Evolutionary conservation across 1,140 invertebrate species (phyloP).

Genomic region (Acromyrmex heyeri): DNA sequence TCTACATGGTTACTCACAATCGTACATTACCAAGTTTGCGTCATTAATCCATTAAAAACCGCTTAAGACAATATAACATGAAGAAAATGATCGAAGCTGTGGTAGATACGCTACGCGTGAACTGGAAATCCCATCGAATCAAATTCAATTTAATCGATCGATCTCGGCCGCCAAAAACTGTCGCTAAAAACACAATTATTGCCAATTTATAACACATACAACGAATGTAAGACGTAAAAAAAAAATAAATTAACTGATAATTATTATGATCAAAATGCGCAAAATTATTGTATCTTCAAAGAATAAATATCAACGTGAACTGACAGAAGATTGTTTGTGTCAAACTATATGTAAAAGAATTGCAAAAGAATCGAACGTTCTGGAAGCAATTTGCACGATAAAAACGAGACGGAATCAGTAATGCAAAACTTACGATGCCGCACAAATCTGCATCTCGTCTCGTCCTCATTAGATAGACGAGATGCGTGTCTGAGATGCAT

Average conservation of each 20-base stretch:
- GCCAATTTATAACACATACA: neutral
- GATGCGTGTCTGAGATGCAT: neutral
- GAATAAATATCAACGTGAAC: neutral
- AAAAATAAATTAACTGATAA: neutral
- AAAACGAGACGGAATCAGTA: constrained; percentile 49
- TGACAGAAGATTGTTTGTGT: neutral
- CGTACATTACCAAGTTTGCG: neutral
- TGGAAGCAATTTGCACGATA: constrained; percentile 14
- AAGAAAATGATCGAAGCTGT: neutral
- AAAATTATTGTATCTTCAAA: neutral
- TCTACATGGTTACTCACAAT: neutral
- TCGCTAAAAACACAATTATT: neutral
- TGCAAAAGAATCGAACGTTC: neutral
- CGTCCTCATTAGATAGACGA: constrained; percentile 10
- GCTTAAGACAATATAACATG: constrained; percentile 23
- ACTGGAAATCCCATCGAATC: constrained; percentile 9
- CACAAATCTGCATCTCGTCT: constrained; percentile 5
- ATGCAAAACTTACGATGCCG: constrained; percentile 53
- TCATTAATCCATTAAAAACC: constrained; percentile 17
- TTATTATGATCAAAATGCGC: neutral
- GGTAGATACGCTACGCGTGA: neutral
- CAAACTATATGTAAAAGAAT: neutral
- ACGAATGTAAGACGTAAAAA: neutral
- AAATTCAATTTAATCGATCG: constrained; percentile 42
- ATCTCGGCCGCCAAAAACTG: constrained; percentile 1